Percentiles rank a stretch among this genome's conserved stretches.
These are phyloP conservation scores for Pleuronectes platessa DNA, from an alignment of 2,113 vertebrate species.

Conservation along the genomic window DNA sequence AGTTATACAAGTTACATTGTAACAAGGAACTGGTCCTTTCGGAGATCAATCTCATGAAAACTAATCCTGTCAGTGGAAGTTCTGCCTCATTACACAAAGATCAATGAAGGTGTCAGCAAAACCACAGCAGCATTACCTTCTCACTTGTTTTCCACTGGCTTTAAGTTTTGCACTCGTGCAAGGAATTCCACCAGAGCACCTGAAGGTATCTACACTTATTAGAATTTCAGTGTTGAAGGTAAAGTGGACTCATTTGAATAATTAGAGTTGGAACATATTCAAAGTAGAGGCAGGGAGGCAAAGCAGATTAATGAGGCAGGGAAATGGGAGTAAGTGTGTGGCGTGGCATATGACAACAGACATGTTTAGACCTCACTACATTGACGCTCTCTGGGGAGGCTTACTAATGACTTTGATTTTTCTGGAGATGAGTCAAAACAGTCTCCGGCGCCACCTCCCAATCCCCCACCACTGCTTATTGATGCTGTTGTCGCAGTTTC, in stretches of 20 bases:
- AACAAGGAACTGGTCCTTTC: slow-evolving; percentile 16
- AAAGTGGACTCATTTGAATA: slow-evolving; percentile 60
- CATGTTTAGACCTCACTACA: slow-evolving; percentile 55
- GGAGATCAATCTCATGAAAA: slow-evolving; percentile 38
- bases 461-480: slow-evolving; percentile 12
- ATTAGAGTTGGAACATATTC: slow-evolving; percentile 58
- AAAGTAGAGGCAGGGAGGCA: slow-evolving; percentile 41
- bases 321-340: slow-evolving; percentile 51
- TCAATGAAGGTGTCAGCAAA: slow-evolving; percentile 40
- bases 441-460: slow-evolving; percentile 1
- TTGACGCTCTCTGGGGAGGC: slow-evolving; percentile 40
- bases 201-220: slow-evolving; percentile 43
- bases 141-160: slow-evolving; percentile 29
- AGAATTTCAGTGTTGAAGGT: slow-evolving; percentile 44
- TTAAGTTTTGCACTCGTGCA: slow-evolving; percentile 6
- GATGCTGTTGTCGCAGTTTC: neutral
- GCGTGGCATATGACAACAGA: slow-evolving; percentile 53
- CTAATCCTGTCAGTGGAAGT: slow-evolving; percentile 38
- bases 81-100: slow-evolving; percentile 58
- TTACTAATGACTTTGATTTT: slow-evolving; percentile 64
- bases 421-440: slow-evolving; percentile 54
- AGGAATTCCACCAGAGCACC: slow-evolving; percentile 37
- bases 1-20: neutral
- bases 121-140: slow-evolving; percentile 12
- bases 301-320: slow-evolving; percentile 65